A percentile compares a stretch with the other conserved stretches of the same genome.
These are phyloP conservation scores for Castor canadensis DNA, from an alignment of 2,113 vertebrate species.

Conservation along the genomic window DNA sequence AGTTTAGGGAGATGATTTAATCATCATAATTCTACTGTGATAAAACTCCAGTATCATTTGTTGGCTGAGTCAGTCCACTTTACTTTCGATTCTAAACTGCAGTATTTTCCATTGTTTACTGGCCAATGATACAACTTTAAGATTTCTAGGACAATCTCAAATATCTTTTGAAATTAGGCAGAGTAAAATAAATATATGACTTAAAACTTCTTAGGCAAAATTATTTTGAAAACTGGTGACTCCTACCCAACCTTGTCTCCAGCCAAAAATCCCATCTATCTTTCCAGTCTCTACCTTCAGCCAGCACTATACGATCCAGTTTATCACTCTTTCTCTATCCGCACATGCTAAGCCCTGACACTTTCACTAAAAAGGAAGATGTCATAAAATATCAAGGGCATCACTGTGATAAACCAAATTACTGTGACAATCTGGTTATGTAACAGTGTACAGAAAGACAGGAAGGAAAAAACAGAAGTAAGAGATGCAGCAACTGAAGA, in stretches of 20 bases:
- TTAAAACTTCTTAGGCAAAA: slow-evolving; percentile 7
- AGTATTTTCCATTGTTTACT: neutral
- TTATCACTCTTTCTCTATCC: too few relatives aligned
- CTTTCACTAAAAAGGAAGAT: neutral
- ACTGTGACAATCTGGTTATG: neutral
- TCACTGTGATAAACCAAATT: neutral
- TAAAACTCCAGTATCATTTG: neutral
- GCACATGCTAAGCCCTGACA: neutral
- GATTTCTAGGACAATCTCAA: neutral
- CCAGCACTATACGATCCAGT: accelerated
- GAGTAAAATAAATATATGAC: slow-evolving; percentile 6
- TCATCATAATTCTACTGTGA: neutral
- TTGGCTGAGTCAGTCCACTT: neutral
- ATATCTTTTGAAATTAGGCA: neutral
- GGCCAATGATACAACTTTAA: neutral
- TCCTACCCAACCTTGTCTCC: neutral
- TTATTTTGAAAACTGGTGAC: neutral
- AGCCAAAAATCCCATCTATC: neutral
- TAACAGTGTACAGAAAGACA: neutral
- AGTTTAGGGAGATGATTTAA: neutral
- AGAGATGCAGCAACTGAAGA: neutral
- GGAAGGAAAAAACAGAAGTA: neutral
- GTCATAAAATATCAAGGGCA: neutral
- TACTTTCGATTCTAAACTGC: neutral
- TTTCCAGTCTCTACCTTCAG: neutral